phyloP scores from a whole-genome alignment of 2,888 invertebrate species.

The Oxystoma pomonae region DNA sequence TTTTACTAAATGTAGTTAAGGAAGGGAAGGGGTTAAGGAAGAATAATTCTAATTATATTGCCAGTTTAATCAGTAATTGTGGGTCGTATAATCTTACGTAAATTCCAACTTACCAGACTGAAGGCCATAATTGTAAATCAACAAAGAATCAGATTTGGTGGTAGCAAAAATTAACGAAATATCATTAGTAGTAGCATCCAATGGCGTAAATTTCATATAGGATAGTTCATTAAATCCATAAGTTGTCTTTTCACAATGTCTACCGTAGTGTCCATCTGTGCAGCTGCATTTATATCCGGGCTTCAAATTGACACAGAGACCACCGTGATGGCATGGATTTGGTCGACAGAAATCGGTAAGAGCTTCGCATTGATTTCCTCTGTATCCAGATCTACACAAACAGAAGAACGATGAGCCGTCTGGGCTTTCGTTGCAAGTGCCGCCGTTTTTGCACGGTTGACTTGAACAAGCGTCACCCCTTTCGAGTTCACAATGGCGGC shows the following conservation, averaged over 20 bases:
- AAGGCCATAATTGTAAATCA: conserved; percentile 89
- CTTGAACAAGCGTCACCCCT: conserved; percentile 79
- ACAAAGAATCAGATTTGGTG: conserved; percentile 76
- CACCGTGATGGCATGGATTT: conserved; percentile 89
- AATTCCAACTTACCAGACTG: conserved; percentile 63
- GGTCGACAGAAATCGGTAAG: conserved; percentile 86
- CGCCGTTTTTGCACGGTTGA: conserved; percentile 87
- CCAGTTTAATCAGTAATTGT: too few relatives aligned
- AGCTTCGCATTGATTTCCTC: conserved; percentile 87
- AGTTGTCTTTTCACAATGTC: conserved; percentile 86
- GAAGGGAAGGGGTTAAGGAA: too few relatives aligned
- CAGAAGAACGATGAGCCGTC: conserved; percentile 90
- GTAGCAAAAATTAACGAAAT: conserved; percentile 90
- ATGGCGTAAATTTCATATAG: conserved; percentile 80
- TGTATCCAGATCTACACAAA: conserved; percentile 84
- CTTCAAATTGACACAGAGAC: conserved; percentile 82
- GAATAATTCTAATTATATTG: too few relatives aligned
- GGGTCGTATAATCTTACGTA: too few relatives aligned
- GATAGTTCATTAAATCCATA: conserved; percentile 87
- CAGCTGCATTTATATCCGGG: conserved; percentile 86
- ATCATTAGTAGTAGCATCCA: conserved; percentile 87
- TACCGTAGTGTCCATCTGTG: conserved; percentile 81
- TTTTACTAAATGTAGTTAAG: too few relatives aligned
- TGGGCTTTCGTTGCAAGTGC: conserved; percentile 83
- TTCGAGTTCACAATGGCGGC: conserved; percentile 79